phyloP scores from a whole-genome alignment of 2,888 invertebrate genomes.

The Salpingus planirostris region DNA sequence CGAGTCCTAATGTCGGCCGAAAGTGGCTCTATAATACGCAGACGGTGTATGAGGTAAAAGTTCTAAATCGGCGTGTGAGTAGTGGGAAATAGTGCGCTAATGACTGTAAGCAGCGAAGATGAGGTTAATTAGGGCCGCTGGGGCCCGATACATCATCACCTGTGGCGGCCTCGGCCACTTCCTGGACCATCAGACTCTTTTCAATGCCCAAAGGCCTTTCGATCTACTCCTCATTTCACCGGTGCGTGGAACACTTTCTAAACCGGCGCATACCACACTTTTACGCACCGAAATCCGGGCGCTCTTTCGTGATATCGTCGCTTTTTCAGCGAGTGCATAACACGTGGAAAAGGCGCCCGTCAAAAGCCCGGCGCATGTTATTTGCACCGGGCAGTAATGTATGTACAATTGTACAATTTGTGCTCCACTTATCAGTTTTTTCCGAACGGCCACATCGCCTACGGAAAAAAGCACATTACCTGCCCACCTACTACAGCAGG shows the following conservation, averaged over 20 bases:
- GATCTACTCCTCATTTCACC: conserved; percentile 18
- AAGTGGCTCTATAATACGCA: neutral
- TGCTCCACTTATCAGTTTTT: too few species aligned
- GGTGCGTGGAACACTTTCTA: conserved; percentile 20
- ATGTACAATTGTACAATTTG: too few species aligned
- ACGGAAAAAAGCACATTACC: conserved; percentile 12
- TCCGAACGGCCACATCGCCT: too few species aligned
- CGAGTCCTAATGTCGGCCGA: neutral
- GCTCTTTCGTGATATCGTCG: too few species aligned
- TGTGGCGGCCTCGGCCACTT: conserved; percentile 22
- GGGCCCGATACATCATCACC: conserved; percentile 27
- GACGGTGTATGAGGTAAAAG: too few species aligned
- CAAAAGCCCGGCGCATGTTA: too few species aligned
- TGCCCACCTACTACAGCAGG: too few species aligned
- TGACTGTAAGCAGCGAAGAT: conserved; percentile 22
- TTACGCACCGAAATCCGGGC: too few species aligned
- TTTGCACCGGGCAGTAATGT: too few species aligned
- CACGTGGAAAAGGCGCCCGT: too few species aligned
- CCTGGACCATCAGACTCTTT: conserved; percentile 20
- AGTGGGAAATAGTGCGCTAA: conserved; percentile 15
- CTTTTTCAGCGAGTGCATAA: too few species aligned
- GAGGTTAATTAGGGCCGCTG: conserved; percentile 27
- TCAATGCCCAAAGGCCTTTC: conserved; percentile 17
- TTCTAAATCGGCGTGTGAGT: conserved; percentile 5
- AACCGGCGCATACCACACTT: conserved; percentile 14